A percentile compares a stretch with the other conserved stretches of the same genome.
Conservation (phyloP, 2,113 vertebrate genomes). For the Chrysochloris asiatica region DNA sequence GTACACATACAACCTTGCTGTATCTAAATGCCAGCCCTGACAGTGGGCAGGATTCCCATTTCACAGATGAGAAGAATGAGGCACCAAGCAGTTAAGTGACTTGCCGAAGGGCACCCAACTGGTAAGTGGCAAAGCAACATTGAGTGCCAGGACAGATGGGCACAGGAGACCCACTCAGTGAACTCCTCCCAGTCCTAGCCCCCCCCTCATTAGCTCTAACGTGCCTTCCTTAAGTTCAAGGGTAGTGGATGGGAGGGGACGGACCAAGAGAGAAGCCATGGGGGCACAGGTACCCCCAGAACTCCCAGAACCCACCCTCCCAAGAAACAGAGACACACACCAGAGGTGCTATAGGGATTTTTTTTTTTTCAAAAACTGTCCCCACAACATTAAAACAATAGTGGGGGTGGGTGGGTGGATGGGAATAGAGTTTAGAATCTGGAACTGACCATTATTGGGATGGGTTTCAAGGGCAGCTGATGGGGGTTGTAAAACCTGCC, state of each 20-base stretch:
- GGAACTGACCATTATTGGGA: background rate
- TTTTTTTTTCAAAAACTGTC: too few species aligned
- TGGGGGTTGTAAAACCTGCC: background rate
- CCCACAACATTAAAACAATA: slow-evolving; percentile 59
- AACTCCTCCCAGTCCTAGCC: too few species aligned
- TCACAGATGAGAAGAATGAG: background rate
- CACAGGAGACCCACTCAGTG: fast-evolving
- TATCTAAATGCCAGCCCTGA: too few species aligned
- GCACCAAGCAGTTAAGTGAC: background rate
- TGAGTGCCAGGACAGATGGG: background rate
- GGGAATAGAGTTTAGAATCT: slow-evolving; percentile 59
- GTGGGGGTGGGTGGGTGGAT: background rate
- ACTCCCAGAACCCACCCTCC: background rate
- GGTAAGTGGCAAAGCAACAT: background rate
- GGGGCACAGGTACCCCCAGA: fast-evolving
- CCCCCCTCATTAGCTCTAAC: too few species aligned
- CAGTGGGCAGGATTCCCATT: background rate
- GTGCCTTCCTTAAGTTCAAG: background rate
- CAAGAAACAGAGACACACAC: background rate
- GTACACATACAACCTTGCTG: too few species aligned
- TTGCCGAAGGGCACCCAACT: background rate
- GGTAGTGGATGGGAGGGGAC: too few species aligned
- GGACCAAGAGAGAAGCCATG: background rate
- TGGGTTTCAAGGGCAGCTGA: background rate
- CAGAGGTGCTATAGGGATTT: background rate